phyloP scores from a whole-genome alignment of 2,797 vertebrate genomes.

The Lacerta bilineata region DNA sequence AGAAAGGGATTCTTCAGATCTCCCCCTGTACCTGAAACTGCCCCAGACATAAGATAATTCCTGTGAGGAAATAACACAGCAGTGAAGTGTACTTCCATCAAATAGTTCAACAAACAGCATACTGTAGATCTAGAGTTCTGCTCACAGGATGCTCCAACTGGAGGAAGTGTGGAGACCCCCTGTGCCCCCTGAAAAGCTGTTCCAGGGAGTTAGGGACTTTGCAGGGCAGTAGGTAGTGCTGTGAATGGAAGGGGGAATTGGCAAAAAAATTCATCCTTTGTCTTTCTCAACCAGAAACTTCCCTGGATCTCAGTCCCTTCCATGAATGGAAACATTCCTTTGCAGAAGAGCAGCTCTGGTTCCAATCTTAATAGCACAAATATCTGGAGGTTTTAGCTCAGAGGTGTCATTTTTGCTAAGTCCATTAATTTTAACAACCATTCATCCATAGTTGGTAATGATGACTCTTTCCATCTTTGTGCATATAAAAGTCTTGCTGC shows the following conservation, averaged over 20 bases:
- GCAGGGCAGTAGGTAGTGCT: background rate
- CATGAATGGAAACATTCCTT: no score
- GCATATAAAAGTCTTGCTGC: no score
- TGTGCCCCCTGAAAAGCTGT: background rate
- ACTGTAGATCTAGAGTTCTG: background rate
- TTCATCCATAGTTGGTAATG: no score
- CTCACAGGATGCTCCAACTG: background rate
- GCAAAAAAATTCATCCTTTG: background rate
- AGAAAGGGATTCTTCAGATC: slow-evolving; percentile 14
- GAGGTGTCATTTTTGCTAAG: no score
- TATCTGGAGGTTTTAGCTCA: background rate
- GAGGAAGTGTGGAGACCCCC: no score
- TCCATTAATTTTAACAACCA: no score
- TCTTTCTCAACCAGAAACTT: background rate
- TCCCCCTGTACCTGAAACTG: background rate
- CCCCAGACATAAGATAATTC: background rate
- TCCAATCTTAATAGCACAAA: background rate
- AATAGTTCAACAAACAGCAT: background rate
- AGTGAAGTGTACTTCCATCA: background rate
- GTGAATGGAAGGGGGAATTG: background rate
- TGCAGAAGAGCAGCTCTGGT: no score
- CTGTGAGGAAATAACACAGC: background rate
- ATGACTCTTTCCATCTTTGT: no score
- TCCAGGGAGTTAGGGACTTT: background rate
- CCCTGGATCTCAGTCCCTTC: background rate